Evolutionary conservation across 1,140 invertebrate species (phyloP).

Genomic region (Drosophila persimilis): DNA sequence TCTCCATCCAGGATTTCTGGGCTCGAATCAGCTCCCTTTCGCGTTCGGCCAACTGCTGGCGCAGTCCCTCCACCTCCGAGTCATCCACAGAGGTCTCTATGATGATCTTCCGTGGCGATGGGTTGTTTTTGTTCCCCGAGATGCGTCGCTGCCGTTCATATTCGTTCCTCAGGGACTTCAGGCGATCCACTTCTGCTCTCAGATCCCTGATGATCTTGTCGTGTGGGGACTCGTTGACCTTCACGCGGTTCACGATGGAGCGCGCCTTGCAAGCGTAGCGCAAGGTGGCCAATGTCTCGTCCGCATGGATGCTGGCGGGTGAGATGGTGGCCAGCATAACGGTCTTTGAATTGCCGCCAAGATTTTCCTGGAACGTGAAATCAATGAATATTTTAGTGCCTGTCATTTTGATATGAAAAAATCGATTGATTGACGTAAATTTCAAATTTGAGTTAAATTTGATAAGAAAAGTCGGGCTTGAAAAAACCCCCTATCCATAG

Average conservation of each 20-base stretch:
- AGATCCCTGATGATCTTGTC: constrained; percentile 92
- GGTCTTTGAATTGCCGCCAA: constrained; percentile 96
- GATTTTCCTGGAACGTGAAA: constrained; percentile 87
- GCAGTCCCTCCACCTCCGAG: constrained; percentile 83
- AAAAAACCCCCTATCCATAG: too few relatives aligned
- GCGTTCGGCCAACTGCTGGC: constrained; percentile 86
- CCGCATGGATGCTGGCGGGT: constrained; percentile 90
- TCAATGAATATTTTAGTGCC: background rate
- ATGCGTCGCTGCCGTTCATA: constrained; percentile 84
- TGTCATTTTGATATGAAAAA: background rate
- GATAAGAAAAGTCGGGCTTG: too few relatives aligned
- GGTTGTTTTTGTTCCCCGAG: constrained; percentile 65
- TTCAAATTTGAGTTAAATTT: background rate
- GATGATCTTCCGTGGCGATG: constrained; percentile 70
- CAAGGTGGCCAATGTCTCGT: constrained; percentile 93
- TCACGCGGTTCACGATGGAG: constrained; percentile 96
- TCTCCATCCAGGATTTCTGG: constrained; percentile 85
- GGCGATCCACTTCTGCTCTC: constrained; percentile 89
- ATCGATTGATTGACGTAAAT: constrained; percentile 1
- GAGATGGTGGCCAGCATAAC: constrained; percentile 93
- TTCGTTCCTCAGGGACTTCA: constrained; percentile 85
- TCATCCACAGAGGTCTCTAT: constrained; percentile 83
- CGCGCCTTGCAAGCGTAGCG: constrained; percentile 94
- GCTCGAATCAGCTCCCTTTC: constrained; percentile 85
- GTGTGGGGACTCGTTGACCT: constrained; percentile 95